Evolutionary conservation across 2,888 invertebrate species (phyloP), one percentile per base, ranked within the genome.

Genomic region (Drosophila recens): DNA sequence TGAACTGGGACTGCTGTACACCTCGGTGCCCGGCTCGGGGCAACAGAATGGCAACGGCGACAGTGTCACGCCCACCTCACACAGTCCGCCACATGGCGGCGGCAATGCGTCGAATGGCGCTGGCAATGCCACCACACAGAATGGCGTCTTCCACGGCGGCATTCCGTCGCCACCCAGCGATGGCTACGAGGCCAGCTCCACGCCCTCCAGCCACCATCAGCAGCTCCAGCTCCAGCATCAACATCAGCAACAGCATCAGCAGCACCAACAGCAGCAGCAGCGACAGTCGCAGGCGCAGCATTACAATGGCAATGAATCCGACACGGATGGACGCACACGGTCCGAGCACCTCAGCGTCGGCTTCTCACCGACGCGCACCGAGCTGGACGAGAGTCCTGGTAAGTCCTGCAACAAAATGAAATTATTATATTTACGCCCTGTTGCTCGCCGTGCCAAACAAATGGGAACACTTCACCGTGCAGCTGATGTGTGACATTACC

Each of bases 1-100:
- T 88, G 98, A 99, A 91, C 93, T 99, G 92, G 98, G 98, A 71
- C 94, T 98, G 82, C 94, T 98, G 66, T 97, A 96, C 91, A 95
- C 96, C 33, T 93, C 93, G 49, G 94, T 93, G 75, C 93, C 91
- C 72, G 78, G 88, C 23, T 74, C 87, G 10, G 90, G 90, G 27
- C 86, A 89, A 23, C 91, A 90, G 75, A 87, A 90, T 62, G 87
- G 85, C 65, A 72, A 86, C 71, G 72, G 87, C 71, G 82, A 86
- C 33, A 80, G 74, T 33, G 77, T 81, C 59, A 82, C 86, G 40
- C 80, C 87, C 45, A 80, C 80, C 43, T 84, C 90, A 40, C 91
- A 86, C 48, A 90, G 90, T 65, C 90, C 91, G 15, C 68, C 79
- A 15, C 71, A 79, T 42, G 67, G 34, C 0, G 71, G 64, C 9